phyloP scores from a whole-genome alignment of 2,888 invertebrate genomes.

The Acanthosepion esculentum region DNA sequence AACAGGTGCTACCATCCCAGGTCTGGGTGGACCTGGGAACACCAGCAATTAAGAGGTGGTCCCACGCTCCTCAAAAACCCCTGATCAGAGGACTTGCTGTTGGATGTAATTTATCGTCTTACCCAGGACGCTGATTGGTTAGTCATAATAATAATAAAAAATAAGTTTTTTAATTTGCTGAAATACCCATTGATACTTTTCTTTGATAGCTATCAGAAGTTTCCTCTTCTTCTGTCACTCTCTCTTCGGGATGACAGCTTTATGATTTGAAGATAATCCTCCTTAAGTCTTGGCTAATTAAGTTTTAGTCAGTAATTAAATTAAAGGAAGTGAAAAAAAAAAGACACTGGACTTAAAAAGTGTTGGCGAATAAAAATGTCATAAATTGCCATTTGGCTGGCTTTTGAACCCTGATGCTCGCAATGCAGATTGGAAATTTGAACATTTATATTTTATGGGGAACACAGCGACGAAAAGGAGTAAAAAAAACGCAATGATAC shows the following conservation, averaged over 20 bases:
- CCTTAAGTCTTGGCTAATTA: not conserved
- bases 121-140: too few relatives aligned
- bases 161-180: too few relatives aligned
- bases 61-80: too few relatives aligned
- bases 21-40: too few relatives aligned
- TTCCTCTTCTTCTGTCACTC: not conserved
- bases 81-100: too few relatives aligned
- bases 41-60: too few relatives aligned
- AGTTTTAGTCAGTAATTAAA: not conserved
- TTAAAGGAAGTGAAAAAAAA: not conserved
- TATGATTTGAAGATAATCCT: not conserved
- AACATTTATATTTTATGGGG: not conserved
- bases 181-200: too few relatives aligned
- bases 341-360: not conserved
- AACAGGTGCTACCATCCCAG: too few relatives aligned
- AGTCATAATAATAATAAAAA: not conserved
- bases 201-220: not conserved
- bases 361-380: not conserved
- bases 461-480: not conserved
- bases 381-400: not conserved
- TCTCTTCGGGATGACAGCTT: not conserved
- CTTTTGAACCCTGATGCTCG: not conserved
- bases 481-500: not conserved
- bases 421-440: not conserved
- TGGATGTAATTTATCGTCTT: too few relatives aligned